These are phyloP conservation scores for Silurus lanzhouensis DNA, from an alignment of 2,797 vertebrate species.

Conservation along the genomic window DNA sequence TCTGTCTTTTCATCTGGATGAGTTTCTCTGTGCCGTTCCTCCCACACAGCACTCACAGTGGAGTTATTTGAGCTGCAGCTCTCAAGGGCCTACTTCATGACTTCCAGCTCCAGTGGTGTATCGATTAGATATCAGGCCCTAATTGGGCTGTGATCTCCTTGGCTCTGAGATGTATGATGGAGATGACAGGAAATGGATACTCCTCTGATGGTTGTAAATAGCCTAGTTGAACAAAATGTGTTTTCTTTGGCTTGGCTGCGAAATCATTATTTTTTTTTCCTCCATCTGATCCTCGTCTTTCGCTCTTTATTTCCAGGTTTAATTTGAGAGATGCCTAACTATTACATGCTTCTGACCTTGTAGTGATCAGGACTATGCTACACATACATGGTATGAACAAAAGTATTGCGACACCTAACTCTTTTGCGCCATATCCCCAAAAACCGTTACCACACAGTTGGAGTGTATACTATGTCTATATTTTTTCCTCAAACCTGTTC, in stretches of 20 bases:
- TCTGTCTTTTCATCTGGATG: neutral
- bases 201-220: constrained; percentile 91
- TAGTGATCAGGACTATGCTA: too few species aligned
- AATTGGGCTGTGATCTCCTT: constrained; percentile 92
- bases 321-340: too few species aligned
- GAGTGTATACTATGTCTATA: too few species aligned
- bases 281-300: neutral
- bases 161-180: constrained; percentile 87
- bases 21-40: neutral
- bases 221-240: constrained; percentile 85
- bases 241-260: constrained; percentile 75
- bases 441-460: too few species aligned
- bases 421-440: too few species aligned
- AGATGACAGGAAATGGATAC: constrained; percentile 92
- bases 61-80: constrained; percentile 91
- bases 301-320: neutral
- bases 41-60: constrained; percentile 78
- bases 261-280: neutral
- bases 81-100: constrained; percentile 91
- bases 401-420: too few species aligned
- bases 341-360: too few species aligned
- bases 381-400: too few species aligned
- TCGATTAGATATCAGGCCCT: constrained; percentile 94
- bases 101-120: constrained; percentile 90
- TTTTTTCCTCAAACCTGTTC: too few species aligned